Evolutionary conservation across 2,888 invertebrate genomes (phyloP), one percentile per base, ranked within the genome.

Genomic region (Spilarctia lutea): DNA sequence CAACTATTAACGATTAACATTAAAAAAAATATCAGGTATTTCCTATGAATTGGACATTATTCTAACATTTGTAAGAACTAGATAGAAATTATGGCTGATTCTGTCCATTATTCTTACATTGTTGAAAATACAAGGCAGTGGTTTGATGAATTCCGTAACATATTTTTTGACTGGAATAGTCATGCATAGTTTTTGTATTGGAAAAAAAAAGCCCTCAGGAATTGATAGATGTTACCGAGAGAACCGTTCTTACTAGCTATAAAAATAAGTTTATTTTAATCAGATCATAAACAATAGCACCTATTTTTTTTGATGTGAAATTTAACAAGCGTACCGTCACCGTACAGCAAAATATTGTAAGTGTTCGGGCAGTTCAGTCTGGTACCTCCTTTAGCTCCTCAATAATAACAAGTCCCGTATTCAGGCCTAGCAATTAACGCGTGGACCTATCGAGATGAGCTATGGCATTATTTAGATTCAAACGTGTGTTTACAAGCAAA

Each of bases 361-460:
- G 39, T 30, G 24, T 16, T 16, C 13, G 11, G 16, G 10, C 20
- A 2, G 1, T 27, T 24, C 65, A 35, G 65, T 83, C 68, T 72
- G 30, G 2, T 39, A 6, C 24, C n/a, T 27, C 81, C 81, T 78
- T 68, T 85, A 73, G 33, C 18, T 77, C 79, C 77, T 79, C 79
- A 76, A 81, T 90, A 89, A 89, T 89, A 89, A 86, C 87, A 87
- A 85, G 84, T 83, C 85, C 86, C 83, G 74, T 80, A 75, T 79
- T 80, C 83, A 83, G 79, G 82, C 83, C 84, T 82, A 82, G 91
- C 91, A 92, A 92, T 92, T 91, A 91, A 89, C 89, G 90, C 89
- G 89, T 89, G 90, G 90, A 91, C 88, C 88, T 86, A 89, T 90
- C 89, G 84, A 76, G 80, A 87, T 89, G 87, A 88, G 86, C 87